phyloP scores from a whole-genome alignment of 2,888 invertebrate genomes.

The Belgica antarctica region DNA sequence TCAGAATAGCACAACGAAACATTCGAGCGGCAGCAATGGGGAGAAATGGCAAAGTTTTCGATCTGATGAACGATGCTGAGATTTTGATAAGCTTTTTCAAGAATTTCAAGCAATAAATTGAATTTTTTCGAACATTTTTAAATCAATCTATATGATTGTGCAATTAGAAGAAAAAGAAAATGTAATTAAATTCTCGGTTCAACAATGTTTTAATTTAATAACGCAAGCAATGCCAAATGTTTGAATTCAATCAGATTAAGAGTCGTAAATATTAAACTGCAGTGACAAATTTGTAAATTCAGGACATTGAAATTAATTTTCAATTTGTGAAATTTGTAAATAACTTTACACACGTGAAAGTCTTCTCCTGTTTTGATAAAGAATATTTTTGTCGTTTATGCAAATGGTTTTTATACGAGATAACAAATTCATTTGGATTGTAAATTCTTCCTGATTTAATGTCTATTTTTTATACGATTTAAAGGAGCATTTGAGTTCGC shows the following conservation, averaged over 20 bases:
- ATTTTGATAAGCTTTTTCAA: not conserved
- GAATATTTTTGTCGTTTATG: constrained; percentile 23
- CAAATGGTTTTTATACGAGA: constrained; percentile 10
- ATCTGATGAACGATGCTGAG: not conserved
- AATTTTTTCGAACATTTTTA: not conserved
- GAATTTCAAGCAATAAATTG: constrained; percentile 4
- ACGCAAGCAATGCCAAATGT: too few species aligned
- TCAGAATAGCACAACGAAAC: constrained; percentile 12
- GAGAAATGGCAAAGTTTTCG: not conserved
- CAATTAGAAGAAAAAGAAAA: too few species aligned
- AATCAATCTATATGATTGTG: not conserved
- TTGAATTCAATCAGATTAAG: not conserved
- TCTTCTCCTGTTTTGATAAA: not conserved
- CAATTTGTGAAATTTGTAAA: constrained; percentile 11
- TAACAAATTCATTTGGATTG: not conserved
- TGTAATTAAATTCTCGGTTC: too few species aligned
- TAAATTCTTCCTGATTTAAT: constrained; percentile 2
- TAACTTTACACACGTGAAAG: not conserved
- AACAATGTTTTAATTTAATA: too few species aligned
- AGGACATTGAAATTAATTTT: constrained; percentile 12
- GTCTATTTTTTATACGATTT: constrained; percentile 19
- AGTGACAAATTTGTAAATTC: not conserved
- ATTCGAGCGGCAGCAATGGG: not conserved
- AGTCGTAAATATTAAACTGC: constrained; percentile 2
- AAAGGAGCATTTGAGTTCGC: not conserved